phyloP scores from a whole-genome alignment of 2,888 invertebrate genomes.

The Theodoxus fluviatilis region DNA sequence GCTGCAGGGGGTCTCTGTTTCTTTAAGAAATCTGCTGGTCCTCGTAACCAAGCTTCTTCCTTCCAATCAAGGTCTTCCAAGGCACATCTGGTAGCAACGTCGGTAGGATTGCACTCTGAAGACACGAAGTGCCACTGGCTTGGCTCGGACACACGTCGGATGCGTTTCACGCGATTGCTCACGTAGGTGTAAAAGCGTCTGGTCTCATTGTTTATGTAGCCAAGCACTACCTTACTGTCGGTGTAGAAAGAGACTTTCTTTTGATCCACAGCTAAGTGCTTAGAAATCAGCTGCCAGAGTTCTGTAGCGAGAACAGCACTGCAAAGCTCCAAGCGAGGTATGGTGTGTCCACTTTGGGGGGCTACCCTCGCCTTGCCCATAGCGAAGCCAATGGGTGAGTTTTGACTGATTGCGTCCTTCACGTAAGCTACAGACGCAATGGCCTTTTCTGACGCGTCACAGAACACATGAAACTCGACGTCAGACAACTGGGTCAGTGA shows the following conservation, averaged over 20 bases:
- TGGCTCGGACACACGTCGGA: conserved; percentile 20
- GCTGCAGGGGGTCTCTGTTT: too few species aligned
- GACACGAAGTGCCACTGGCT: conserved; percentile 26
- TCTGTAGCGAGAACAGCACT: conserved; percentile 26
- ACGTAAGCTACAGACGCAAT: conserved; percentile 28
- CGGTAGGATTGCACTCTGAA: background rate
- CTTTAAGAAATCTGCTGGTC: background rate
- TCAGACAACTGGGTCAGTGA: background rate
- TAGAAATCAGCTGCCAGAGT: background rate
- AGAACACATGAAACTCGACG: conserved; percentile 27
- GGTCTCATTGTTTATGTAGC: conserved; percentile 28
- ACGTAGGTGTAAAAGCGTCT: conserved; percentile 31
- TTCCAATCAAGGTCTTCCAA: background rate
- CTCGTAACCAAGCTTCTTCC: background rate
- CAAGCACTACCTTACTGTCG: conserved; percentile 31
- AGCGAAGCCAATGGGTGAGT: conserved; percentile 10
- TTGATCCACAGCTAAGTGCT: background rate
- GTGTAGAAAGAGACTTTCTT: conserved; percentile 26
- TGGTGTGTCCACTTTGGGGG: conserved; percentile 30
- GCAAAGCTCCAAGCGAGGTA: conserved; percentile 31
- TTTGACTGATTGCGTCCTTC: background rate
- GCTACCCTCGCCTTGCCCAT: conserved; percentile 29
- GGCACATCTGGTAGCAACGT: background rate
- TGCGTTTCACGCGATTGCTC: conserved; percentile 24
- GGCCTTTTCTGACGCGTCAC: conserved; percentile 33